phyloP scores from a whole-genome alignment of 1,140 invertebrate species.

The Drosophila orena region DNA sequence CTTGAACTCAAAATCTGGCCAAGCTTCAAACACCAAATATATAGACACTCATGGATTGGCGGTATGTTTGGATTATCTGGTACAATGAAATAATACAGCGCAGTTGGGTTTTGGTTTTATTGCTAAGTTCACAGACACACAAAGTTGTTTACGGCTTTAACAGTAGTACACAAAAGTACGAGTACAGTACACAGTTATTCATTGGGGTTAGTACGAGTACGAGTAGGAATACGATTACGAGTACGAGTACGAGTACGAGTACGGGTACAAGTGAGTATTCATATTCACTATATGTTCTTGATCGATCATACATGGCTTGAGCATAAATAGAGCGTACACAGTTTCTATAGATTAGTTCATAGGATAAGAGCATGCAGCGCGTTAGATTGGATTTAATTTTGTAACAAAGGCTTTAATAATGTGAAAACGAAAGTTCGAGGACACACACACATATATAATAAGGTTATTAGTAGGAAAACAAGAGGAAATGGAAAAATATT shows the following conservation, averaged over 20 bases:
- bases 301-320: constrained; percentile 72
- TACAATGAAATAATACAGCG: constrained; percentile 65
- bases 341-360: constrained; percentile 60
- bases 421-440: constrained; percentile 24
- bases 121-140: constrained; percentile 79
- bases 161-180: constrained; percentile 72
- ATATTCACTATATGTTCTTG: constrained; percentile 43
- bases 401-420: constrained; percentile 34
- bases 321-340: constrained; percentile 58
- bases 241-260: too few relatives aligned
- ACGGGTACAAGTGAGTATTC: constrained; percentile 18
- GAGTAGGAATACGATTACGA: background rate
- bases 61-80: constrained; percentile 18
- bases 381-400: constrained; percentile 37
- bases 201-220: constrained; percentile 44
- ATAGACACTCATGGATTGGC: constrained; percentile 22
- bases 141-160: constrained; percentile 63
- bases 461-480: constrained; percentile 33
- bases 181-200: constrained; percentile 54
- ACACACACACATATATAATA: constrained; percentile 50
- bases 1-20: constrained; percentile 48
- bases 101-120: constrained; percentile 74
- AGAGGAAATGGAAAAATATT: constrained; percentile 32
- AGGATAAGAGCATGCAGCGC: constrained; percentile 66
- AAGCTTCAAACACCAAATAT: constrained; percentile 49